These are phyloP conservation scores for Amiota communis DNA, from an alignment of 2,888 invertebrate species.

Conservation along the genomic window DNA sequence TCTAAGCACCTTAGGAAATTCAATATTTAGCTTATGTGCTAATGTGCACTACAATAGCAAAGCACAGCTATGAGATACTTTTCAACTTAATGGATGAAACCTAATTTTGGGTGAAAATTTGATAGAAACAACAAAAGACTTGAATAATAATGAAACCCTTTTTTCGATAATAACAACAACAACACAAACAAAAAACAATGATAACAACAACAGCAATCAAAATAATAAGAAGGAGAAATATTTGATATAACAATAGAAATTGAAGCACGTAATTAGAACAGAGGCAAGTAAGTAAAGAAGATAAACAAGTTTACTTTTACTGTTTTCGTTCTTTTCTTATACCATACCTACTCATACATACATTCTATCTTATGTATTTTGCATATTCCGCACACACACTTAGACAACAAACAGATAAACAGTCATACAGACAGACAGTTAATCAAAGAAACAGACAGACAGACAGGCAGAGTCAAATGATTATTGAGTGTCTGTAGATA, in stretches of 20 bases:
- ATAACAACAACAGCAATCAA: not conserved
- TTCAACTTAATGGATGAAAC: too few species aligned
- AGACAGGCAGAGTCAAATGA: too few species aligned
- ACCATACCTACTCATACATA: conserved; percentile 1
- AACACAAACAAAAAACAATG: not conserved
- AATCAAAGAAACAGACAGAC: too few species aligned
- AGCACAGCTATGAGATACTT: too few species aligned
- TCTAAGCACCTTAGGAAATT: too few species aligned
- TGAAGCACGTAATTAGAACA: conserved; percentile 9
- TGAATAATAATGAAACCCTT: not conserved
- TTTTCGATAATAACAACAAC: not conserved
- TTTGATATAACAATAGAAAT: not conserved
- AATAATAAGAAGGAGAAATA: too few species aligned
- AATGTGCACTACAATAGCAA: too few species aligned
- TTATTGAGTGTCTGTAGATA: too few species aligned
- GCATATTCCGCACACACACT: not conserved
- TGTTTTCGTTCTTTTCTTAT: too few species aligned
- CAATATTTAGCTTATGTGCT: too few species aligned
- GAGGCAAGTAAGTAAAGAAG: not conserved
- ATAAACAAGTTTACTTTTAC: conserved; percentile 7
- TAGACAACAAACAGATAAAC: conserved; percentile 30
- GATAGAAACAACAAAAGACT: too few species aligned
- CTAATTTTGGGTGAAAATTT: too few species aligned
- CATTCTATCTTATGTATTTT: not conserved
- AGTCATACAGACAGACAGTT: not conserved